Evolutionary conservation across 2,113 vertebrate species (phyloP), one percentile per base, ranked within the genome.

Genomic region (Siphamia tubifer): DNA sequence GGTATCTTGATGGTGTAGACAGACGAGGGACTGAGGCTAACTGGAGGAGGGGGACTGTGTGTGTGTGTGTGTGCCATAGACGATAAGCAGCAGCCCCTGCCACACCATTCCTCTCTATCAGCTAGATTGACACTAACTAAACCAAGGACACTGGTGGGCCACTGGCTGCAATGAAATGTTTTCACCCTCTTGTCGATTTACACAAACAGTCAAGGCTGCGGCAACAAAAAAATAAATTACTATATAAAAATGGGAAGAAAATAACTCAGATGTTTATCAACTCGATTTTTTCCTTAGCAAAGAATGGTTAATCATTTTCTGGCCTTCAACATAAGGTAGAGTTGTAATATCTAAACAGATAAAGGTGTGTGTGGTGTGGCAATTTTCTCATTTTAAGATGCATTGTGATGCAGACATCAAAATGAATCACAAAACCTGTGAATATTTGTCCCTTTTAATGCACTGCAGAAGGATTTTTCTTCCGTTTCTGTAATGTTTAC

Each of bases 21-120:
- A 74, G 74, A 71, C 72, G 52, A 32, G 55, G 36, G 51, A 43
- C 60, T 8, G 61, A 54, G 65, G 76, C 64, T 76, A 48, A 60
- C 53, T 16, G 55, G 47, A 31, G 69, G 44, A 20, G n/a, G 32
- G 28, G 21, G 32, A 16, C 28, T 7, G 12, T 51, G 49, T 53
- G 52, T 42, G 30, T 27, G 40, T 31, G 53, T 23, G 51, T 45
- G 51, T 61, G 36, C 76, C 60, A 56, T 34, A 61, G 61, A 48
- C 68, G 83, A 86, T 89, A 86, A 90, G 70, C 69, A 62, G 51
- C 44, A 53, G 58, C 53, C 56, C 76, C 57, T 68, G 71, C 56
- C 55, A 66, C 62, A 61, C 38, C 28, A n/a, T 48, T 51, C 36
- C 44, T 58, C 66, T 68, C 69, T 64, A 78, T 90, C 79, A 74